Base-by-base conservation (phyloP, 2,888 invertebrate species). In the Imbricaverruca yamaguchii region DNA sequence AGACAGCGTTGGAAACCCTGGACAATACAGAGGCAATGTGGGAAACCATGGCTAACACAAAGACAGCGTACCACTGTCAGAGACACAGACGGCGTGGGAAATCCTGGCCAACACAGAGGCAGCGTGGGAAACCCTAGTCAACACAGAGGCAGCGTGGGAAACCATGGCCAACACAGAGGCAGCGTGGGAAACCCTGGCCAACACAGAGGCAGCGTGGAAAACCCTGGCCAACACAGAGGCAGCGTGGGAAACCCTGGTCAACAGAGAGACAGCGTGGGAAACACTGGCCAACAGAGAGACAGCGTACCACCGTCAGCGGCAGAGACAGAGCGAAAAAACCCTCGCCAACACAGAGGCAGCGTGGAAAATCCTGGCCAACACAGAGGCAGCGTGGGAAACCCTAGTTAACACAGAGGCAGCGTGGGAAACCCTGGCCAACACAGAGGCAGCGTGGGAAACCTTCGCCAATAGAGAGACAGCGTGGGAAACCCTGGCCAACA, bases 301-400 rank as follows among this genome's bases (percentile, higher is more conserved):
- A 21, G 84, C 97, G 92, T 82, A 98, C 98, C 87, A 98, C 96
- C 82, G 99, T 99, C 87, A 99, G 89, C 63, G 97, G 96, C 83
- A 99, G 99, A 83, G 95, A 94, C 84, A 99, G 90, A 83, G 97
- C 92, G 87, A 95, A 95, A 88, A 97, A 96, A n/a, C 86, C 95
- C 94, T 94, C 86, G 78, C 11, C 67, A 65, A 18, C 56, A 80
- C 25, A 81, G 55, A 59, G 59, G 4, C 67, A 25, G 67, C 23
- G 67, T 12, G 11, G 11, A 23, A 12, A 67, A 67, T 0, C 25
- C 23, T 67, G 25, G 12, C 10, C 23, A 11, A 13, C 2, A 67
- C 23, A 1, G n/a, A 10, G 12, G 1, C 0, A 2, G 63, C n/a
- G n/a, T 9, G n/a, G 23, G 67, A 21, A 39, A 39, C 4, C 39